Conservation (phyloP, 1,140 invertebrate species). For the Lutraria rhynchaena region DNA sequence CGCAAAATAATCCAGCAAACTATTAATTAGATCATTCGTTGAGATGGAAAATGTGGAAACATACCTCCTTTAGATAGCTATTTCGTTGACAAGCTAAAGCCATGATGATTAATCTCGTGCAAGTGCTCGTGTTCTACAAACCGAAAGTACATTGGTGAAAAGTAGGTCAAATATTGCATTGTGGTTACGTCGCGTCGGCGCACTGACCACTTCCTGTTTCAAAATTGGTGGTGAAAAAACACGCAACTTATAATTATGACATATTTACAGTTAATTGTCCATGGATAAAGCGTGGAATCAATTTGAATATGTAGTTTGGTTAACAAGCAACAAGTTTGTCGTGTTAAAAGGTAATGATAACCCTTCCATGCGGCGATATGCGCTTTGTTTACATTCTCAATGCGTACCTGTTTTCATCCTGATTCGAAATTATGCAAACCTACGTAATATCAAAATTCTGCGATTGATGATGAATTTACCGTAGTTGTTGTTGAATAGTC, state of each 20-base stretch:
- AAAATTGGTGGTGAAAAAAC: slow-evolving; percentile 7
- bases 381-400: slow-evolving; percentile 48
- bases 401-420: slow-evolving; percentile 50
- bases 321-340: too few relatives aligned
- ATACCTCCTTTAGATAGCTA: slow-evolving; percentile 88
- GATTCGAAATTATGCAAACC: slow-evolving; percentile 49
- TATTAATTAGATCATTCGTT: too few relatives aligned
- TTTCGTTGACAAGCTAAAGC: slow-evolving; percentile 87
- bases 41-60: slow-evolving; percentile 22
- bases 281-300: too few relatives aligned
- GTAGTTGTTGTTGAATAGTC: too few relatives aligned
- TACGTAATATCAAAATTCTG: slow-evolving; percentile 19
- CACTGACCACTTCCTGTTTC: slow-evolving; percentile 37
- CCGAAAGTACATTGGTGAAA: slow-evolving; percentile 35
- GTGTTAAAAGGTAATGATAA: neutral
- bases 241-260: slow-evolving; percentile 7
- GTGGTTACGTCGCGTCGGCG: slow-evolving; percentile 26
- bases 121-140: neutral
- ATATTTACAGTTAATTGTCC: neutral
- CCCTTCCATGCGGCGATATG: neutral
- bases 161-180: slow-evolving; percentile 48
- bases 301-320: too few relatives aligned
- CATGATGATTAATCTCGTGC: slow-evolving; percentile 63
- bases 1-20: too few relatives aligned
- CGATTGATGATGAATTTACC: too few relatives aligned